phyloP scores from a whole-genome alignment of 2,888 invertebrate species.

The Apocheima hispidaria region DNA sequence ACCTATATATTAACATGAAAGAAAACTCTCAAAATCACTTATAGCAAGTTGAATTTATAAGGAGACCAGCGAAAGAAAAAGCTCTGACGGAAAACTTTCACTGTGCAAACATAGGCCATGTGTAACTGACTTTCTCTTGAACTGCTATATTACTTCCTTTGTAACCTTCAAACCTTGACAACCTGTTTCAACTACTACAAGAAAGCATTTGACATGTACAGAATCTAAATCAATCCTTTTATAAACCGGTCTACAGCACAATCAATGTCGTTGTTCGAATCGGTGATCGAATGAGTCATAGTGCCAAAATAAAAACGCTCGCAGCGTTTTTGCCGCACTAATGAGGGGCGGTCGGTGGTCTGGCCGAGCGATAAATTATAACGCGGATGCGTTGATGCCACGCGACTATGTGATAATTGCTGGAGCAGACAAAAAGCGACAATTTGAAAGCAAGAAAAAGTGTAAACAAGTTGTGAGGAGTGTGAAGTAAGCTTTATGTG shows the following conservation, averaged over 20 bases:
- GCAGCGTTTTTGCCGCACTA: slow-evolving; percentile 62
- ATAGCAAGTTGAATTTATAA: too few species aligned
- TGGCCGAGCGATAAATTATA: slow-evolving; percentile 45
- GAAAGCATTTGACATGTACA: slow-evolving; percentile 18
- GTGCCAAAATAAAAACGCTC: slow-evolving; percentile 60
- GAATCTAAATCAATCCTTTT: slow-evolving; percentile 22
- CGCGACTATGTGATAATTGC: slow-evolving; percentile 61
- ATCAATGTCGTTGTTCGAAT: slow-evolving; percentile 53
- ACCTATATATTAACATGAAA: too few species aligned
- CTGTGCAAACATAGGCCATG: slow-evolving; percentile 6
- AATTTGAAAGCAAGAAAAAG: slow-evolving; percentile 39
- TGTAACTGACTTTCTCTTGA: slow-evolving; percentile 23
- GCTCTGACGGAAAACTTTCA: slow-evolving; percentile 20
- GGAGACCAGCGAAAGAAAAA: background rate
- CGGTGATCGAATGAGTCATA: slow-evolving; percentile 59
- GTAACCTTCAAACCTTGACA: slow-evolving; percentile 29
- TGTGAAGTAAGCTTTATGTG: background rate
- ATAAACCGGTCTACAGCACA: slow-evolving; percentile 43
- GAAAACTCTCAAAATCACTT: background rate
- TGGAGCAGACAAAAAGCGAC: slow-evolving; percentile 42
- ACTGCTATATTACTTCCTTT: slow-evolving; percentile 22
- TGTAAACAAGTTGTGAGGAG: slow-evolving; percentile 30
- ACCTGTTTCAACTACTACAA: slow-evolving; percentile 10
- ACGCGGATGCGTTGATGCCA: slow-evolving; percentile 67
- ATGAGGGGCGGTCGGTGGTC: slow-evolving; percentile 68